phyloP scores from a whole-genome alignment of 1,140 invertebrate species.

The Coenobita brevimanus region DNA sequence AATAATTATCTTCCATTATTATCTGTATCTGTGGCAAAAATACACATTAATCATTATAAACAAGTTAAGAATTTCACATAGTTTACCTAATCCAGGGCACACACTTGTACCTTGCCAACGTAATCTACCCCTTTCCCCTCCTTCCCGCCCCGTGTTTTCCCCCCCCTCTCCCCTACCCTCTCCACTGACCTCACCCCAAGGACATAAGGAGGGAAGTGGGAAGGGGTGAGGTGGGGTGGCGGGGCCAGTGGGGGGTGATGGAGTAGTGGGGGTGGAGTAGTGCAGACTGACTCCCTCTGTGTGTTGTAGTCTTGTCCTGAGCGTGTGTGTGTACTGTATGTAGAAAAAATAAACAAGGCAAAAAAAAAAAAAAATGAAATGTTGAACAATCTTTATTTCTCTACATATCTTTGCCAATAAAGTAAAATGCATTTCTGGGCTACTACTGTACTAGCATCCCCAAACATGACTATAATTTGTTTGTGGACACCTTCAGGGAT shows the following conservation, averaged over 20 bases:
- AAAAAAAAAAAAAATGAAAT: slow-evolving; percentile 61
- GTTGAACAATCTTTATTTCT: slow-evolving; percentile 30
- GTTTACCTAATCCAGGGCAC: slow-evolving; percentile 43
- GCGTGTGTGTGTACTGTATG: slow-evolving; percentile 65
- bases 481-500: background rate
- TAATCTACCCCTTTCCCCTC: no score
- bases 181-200: background rate
- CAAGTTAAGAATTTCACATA: slow-evolving; percentile 50
- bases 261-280: background rate
- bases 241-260: background rate
- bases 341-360: slow-evolving; percentile 59
- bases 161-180: background rate
- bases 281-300: slow-evolving; percentile 36
- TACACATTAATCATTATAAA: slow-evolving; percentile 29
- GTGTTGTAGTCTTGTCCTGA: slow-evolving; percentile 62
- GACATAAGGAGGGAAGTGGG: background rate
- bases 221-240: no score
- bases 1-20: slow-evolving; percentile 48
- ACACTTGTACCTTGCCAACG: background rate
- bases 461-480: background rate
- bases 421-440: background rate
- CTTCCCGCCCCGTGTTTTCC: background rate
- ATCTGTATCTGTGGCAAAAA: slow-evolving; percentile 45
- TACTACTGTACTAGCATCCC: background rate
- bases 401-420: background rate